Evolutionary conservation across 2,113 vertebrate genomes (phyloP), one percentile per base, ranked within the genome.

Genomic region (Triplophysa rosa): DNA sequence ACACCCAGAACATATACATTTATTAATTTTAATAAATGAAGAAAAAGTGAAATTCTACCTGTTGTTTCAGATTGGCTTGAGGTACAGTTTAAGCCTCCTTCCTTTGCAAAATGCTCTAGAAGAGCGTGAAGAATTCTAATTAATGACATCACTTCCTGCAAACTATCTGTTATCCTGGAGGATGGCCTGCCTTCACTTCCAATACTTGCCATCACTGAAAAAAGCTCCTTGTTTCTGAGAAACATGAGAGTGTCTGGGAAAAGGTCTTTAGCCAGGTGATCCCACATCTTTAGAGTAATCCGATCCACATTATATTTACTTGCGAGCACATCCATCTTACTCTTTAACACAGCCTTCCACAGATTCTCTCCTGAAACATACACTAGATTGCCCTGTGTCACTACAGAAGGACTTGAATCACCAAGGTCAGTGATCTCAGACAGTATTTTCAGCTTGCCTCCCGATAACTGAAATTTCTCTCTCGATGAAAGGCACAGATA

Each of bases 91-190:
- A 69, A 63, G 7, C 64, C 19, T 47, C 77, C 83, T 21, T 77
- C 56, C 4, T 80, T 87, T 52, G 81, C 73, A 62, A 86, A 90
- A 47, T 88, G 84, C 4, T 92, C 90, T 17, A 95, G 81, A 3
- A 95, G 88, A 16, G 91, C 91, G 7, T 21, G 85, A 1, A 96
- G 88, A 66, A 97, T 93, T 23, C 92, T 89, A 66, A 82, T 49
- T 83, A 94, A 92, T 54, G 93, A 92, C 78, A 83, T 89, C 16
- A 95, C 82, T 90, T 96, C 94, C 71, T 88, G 88, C 40, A 94
- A 59, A 26, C 94, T 93, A 8, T 82, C 21, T 1, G 80, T 81
- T 7, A 86, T 77, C 49, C 26, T 82, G 72, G 81, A 66, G 29
- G 70, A 78, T 63, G 67, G 71, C 42, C 8, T 82, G 63, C 58